Evolutionary conservation across 2,888 invertebrate genomes (phyloP).

Genomic region (Cataglyphis altisquamis): DNA sequence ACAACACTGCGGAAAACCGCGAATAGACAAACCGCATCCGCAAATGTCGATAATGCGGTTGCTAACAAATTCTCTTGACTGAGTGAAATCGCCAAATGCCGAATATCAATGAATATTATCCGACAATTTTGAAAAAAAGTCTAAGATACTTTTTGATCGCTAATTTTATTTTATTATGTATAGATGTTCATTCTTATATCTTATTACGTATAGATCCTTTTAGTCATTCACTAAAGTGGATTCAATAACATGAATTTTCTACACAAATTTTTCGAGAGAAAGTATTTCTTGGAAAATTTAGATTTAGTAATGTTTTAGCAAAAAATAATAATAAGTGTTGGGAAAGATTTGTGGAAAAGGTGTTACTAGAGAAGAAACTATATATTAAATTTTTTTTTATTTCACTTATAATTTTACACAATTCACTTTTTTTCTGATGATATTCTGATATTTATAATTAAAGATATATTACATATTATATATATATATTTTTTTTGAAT

Average conservation of each 20-base stretch:
- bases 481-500: too few species aligned
- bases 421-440: not conserved
- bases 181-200: too few species aligned
- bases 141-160: not conserved
- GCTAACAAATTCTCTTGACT: slow-evolving; percentile 19
- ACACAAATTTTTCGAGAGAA: not conserved
- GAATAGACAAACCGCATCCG: slow-evolving; percentile 20
- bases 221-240: not conserved
- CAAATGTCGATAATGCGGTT: slow-evolving; percentile 22
- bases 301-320: not conserved
- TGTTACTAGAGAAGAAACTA: not conserved
- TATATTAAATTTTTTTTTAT: slow-evolving; percentile 1
- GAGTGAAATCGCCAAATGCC: not conserved
- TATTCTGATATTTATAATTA: not conserved
- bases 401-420: not conserved
- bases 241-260: not conserved
- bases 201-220: not conserved
- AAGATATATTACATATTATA: too few species aligned
- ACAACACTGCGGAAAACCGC: slow-evolving; percentile 14
- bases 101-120: not conserved
- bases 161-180: not conserved
- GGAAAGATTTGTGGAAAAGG: not conserved
- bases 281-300: not conserved
- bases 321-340: not conserved
- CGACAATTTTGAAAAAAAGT: not conserved